Conservation (phyloP, 2,888 invertebrate genomes). For the Crossocerus cetratus region DNA sequence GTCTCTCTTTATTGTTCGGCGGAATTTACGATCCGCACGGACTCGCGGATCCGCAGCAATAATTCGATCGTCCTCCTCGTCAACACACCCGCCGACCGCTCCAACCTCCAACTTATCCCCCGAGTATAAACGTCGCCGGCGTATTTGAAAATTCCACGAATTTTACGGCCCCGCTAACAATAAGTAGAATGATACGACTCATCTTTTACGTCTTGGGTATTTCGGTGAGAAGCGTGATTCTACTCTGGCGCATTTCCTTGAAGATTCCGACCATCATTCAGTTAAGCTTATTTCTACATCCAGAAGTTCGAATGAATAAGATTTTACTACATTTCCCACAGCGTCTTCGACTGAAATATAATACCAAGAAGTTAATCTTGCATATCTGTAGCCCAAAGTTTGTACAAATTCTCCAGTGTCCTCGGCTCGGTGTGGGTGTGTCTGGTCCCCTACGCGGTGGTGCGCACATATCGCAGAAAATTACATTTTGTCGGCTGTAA, state of each 20-base stretch:
- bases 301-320: too few species aligned
- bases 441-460: conserved; percentile 18
- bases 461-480: conserved; percentile 69
- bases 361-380: too few species aligned
- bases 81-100: conserved; percentile 33
- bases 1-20: conserved; percentile 53
- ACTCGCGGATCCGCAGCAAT: conserved; percentile 52
- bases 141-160: conserved; percentile 46
- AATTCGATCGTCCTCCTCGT: conserved; percentile 50
- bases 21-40: conserved; percentile 58
- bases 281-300: too few species aligned
- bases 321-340: not conserved
- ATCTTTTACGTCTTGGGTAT: not conserved
- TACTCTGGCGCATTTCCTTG: not conserved
- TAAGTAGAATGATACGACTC: conserved; percentile 46
- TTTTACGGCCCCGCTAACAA: conserved; percentile 41
- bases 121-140: conserved; percentile 30
- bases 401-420: not conserved
- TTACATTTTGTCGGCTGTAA: conserved; percentile 74
- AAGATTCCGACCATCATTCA: not conserved
- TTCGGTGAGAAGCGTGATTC: conserved; percentile 44
- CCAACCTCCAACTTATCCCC: conserved; percentile 15
- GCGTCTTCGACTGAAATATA: not conserved
- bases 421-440: not conserved
- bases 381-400: too few species aligned